These are phyloP conservation scores for Callospermophilus lateralis DNA, from an alignment of 2,113 vertebrate species.

Conservation along the genomic window DNA sequence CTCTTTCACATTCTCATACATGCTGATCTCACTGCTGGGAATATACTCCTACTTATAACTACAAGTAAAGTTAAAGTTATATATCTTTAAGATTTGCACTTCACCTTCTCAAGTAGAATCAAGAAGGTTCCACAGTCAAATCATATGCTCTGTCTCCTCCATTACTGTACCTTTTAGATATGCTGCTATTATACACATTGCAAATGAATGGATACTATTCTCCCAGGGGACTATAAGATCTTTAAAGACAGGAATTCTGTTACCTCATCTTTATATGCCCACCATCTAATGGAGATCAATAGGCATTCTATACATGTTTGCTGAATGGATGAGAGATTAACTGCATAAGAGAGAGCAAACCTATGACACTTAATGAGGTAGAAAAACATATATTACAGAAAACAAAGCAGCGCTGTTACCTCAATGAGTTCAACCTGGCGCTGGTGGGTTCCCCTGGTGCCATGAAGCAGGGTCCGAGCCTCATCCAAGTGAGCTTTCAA, in stretches of 20 bases:
- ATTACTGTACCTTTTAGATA: neutral
- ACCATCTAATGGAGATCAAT: neutral
- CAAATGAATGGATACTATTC: neutral
- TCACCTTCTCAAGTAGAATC: neutral
- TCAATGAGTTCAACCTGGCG: constrained; percentile 98
- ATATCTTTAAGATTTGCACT: neutral
- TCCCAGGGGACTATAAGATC: neutral
- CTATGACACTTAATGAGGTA: neutral
- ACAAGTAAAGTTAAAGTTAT: neutral
- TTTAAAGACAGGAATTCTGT: neutral
- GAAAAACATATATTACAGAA: neutral
- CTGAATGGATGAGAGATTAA: constrained; percentile 6
- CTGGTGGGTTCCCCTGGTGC: constrained; percentile 94
- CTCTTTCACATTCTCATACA: neutral
- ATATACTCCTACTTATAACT: neutral
- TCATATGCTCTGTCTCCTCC: neutral
- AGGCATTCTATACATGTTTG: neutral
- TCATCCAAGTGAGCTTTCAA: constrained; percentile 97
- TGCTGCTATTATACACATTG: neutral
- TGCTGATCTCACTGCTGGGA: neutral
- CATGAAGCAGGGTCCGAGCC: constrained; percentile 94
- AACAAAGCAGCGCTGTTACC: constrained; percentile 82
- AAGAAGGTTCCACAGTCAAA: neutral
- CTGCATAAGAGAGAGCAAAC: neutral
- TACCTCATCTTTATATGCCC: neutral